phyloP scores from a whole-genome alignment of 2,888 invertebrate species.

The Philereme vetulata region DNA sequence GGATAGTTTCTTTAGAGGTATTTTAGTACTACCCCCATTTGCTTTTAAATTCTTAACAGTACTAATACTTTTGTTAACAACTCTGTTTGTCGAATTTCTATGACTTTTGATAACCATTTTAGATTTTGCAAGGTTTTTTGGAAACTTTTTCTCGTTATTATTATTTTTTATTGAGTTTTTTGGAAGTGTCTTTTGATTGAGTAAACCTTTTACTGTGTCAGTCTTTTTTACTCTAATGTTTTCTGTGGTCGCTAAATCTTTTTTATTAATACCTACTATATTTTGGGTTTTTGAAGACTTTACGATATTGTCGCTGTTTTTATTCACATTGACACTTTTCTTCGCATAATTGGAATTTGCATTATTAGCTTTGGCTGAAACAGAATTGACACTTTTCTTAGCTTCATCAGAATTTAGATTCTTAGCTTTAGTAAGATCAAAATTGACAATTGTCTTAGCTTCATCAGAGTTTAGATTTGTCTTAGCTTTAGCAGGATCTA shows the following conservation, averaged over 20 bases:
- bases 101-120: slow-evolving; percentile 18
- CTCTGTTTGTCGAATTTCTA: slow-evolving; percentile 10
- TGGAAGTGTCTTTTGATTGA: neutral
- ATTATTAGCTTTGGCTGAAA: neutral
- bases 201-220: neutral
- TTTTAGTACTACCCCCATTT: slow-evolving; percentile 48
- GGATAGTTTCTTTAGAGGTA: slow-evolving; percentile 52
- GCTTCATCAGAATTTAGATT: neutral
- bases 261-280: slow-evolving; percentile 11
- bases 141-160: neutral
- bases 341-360: neutral
- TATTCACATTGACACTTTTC: neutral
- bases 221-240: neutral
- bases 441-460: neutral
- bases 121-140: slow-evolving; percentile 1
- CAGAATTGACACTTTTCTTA: slow-evolving; percentile 2
- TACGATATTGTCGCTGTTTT: no score
- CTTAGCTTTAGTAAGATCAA: neutral
- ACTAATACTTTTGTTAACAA: neutral
- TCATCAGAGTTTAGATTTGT: neutral
- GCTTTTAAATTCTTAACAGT: slow-evolving; percentile 27
- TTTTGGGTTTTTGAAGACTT: neutral
- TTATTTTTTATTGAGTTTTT: slow-evolving; percentile 4
- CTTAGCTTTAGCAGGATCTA: slow-evolving; percentile 1
- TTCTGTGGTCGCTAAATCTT: slow-evolving; percentile 8